Conservation (phyloP, 2,113 vertebrate genomes). For the Corynorhinus townsendii region DNA sequence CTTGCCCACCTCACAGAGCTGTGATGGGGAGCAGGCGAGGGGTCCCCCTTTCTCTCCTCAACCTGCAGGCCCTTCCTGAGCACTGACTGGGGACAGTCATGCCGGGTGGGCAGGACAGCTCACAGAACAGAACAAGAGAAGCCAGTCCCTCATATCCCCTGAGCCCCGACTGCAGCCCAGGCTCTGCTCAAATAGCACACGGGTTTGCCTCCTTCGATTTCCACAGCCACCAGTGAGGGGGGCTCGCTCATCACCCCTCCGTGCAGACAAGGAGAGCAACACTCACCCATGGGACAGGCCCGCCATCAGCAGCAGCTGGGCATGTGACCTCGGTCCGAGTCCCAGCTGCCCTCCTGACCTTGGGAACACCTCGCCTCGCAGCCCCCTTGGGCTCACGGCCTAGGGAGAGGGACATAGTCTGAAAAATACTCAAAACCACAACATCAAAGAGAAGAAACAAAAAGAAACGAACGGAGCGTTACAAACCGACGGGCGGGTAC, state of each 20-base stretch:
- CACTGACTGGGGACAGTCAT: accelerated
- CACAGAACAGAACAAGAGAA: not conserved
- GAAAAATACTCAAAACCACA: not conserved
- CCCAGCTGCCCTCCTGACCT: too few species aligned
- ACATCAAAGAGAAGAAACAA: too few species aligned
- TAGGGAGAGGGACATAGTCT: not conserved
- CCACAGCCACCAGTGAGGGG: not conserved
- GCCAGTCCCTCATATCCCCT: accelerated
- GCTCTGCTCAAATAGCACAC: not conserved
- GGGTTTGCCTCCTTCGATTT: not conserved
- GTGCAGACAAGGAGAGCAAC: not conserved
- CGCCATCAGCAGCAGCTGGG: not conserved
- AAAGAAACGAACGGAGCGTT: not conserved
- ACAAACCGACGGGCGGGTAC: not conserved
- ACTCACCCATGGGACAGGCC: not conserved
- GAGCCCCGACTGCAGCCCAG: accelerated
- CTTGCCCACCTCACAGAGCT: not conserved
- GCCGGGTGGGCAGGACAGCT: accelerated
- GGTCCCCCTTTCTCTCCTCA: too few species aligned
- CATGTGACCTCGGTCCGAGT: not conserved
- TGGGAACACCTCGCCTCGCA: not conserved
- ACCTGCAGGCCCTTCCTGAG: not conserved
- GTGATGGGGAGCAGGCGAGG: not conserved
- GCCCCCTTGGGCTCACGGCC: not conserved
- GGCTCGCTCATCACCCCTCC: not conserved